Evolutionary conservation across 2,113 vertebrate genomes (phyloP).

Genomic region (Heterotis niloticus): DNA sequence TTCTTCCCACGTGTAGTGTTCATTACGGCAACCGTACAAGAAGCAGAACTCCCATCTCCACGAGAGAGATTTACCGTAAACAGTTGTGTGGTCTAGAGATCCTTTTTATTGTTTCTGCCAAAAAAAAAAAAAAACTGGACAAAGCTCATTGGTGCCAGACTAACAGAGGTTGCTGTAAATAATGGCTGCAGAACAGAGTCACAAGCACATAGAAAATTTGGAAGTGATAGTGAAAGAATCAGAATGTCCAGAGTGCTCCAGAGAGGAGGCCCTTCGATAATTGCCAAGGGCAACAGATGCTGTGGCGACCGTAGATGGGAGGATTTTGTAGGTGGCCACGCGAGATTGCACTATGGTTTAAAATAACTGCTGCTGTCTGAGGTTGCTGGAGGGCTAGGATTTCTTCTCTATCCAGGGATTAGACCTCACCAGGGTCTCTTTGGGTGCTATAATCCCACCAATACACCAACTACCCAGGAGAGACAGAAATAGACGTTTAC

Average conservation of each 20-base stretch:
- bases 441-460: neutral
- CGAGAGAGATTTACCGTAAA: too few relatives aligned
- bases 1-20: too few relatives aligned
- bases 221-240: neutral
- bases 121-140: too few relatives aligned
- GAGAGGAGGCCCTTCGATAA: constrained; percentile 42
- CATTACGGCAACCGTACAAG: too few relatives aligned
- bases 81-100: too few relatives aligned
- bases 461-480: neutral
- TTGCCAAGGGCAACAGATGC: constrained; percentile 49
- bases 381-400: neutral
- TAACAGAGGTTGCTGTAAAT: neutral
- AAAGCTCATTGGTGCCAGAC: constrained; percentile 6
- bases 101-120: too few relatives aligned
- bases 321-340: neutral
- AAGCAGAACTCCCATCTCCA: too few relatives aligned
- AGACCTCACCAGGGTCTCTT: neutral
- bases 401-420: constrained; percentile 13
- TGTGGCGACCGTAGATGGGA: constrained; percentile 33
- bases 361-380: constrained; percentile 16
- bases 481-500: neutral
- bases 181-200: neutral
- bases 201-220: neutral
- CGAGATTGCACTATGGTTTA: constrained; percentile 30
- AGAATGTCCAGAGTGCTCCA: neutral